Percentiles rank a stretch among this genome's conserved stretches.
Evolutionary conservation across 2,113 vertebrate genomes (phyloP).

Genomic region (Phodopus roborovskii): DNA sequence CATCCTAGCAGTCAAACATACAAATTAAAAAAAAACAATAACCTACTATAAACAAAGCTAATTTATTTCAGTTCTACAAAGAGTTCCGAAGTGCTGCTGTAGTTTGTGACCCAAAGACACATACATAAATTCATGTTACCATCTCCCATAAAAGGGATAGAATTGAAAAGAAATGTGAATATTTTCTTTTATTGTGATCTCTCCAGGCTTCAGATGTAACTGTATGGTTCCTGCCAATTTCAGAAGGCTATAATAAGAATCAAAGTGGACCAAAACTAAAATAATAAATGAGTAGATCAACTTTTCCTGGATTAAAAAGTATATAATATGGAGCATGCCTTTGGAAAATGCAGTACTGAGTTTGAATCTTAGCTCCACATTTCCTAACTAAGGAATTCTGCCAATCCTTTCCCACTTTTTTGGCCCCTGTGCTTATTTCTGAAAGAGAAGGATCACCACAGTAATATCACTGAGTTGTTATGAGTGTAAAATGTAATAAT

Average conservation of each 20-base stretch:
- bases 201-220: background rate
- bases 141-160: background rate
- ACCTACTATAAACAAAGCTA: background rate
- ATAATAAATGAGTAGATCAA: background rate
- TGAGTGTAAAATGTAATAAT: background rate
- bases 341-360: slow-evolving; percentile 26
- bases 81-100: background rate
- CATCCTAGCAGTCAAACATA: background rate
- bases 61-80: slow-evolving; percentile 14
- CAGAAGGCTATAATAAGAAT: slow-evolving; percentile 12
- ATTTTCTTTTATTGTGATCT: slow-evolving; percentile 8
- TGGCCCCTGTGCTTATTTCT: background rate
- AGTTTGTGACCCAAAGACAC: background rate
- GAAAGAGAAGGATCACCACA: background rate
- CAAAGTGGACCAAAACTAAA: slow-evolving; percentile 19
- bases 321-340: background rate
- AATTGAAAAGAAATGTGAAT: slow-evolving; percentile 5
- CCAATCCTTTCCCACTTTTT: background rate
- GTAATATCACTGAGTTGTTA: background rate
- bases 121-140: background rate
- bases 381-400: background rate
- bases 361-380: slow-evolving; percentile 21
- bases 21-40: slow-evolving; percentile 25
- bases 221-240: background rate
- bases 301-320: background rate